Evolutionary conservation across 2,797 vertebrate genomes (phyloP).

Genomic region (Pristis pectinata): DNA sequence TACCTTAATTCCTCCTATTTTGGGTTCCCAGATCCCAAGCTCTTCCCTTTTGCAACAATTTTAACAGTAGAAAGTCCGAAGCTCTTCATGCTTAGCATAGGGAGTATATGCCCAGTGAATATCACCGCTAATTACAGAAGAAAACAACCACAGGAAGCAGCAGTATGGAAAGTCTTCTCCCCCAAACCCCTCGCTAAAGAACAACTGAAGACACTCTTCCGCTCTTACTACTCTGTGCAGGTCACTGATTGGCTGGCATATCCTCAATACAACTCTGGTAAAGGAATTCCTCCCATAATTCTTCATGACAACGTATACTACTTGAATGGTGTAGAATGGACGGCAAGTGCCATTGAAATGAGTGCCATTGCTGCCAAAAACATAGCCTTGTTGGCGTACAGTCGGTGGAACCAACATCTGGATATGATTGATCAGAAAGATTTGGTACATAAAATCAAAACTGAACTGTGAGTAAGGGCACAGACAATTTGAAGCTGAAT

Average conservation of each 20-base stretch:
- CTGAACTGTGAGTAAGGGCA: conserved; percentile 72
- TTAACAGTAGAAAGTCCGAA: conserved; percentile 74
- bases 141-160: conserved; percentile 90
- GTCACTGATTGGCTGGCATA: conserved; percentile 81
- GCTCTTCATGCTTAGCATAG: conserved; percentile 81
- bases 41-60: conserved; percentile 85
- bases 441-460: conserved; percentile 94
- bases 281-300: conserved; percentile 68
- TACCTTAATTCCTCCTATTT: conserved; percentile 96
- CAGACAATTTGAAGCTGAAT: neutral
- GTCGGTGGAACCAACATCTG: conserved; percentile 82
- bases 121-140: conserved; percentile 75
- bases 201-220: conserved; percentile 90
- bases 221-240: conserved; percentile 95
- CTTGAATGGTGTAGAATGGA: conserved; percentile 87
- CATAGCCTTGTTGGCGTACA: conserved; percentile 86
- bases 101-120: conserved; percentile 87
- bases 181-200: conserved; percentile 67
- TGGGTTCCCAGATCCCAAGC: conserved; percentile 83
- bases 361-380: conserved; percentile 88
- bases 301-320: conserved; percentile 88
- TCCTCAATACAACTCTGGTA: conserved; percentile 69
- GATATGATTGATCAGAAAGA: conserved; percentile 96
- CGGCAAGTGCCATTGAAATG: conserved; percentile 92
- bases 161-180: conserved; percentile 88